A percentile compares a stretch with the other conserved stretches of the same genome.
phyloP scores from a whole-genome alignment of 2,888 invertebrate species.

The Thecophora atra region DNA sequence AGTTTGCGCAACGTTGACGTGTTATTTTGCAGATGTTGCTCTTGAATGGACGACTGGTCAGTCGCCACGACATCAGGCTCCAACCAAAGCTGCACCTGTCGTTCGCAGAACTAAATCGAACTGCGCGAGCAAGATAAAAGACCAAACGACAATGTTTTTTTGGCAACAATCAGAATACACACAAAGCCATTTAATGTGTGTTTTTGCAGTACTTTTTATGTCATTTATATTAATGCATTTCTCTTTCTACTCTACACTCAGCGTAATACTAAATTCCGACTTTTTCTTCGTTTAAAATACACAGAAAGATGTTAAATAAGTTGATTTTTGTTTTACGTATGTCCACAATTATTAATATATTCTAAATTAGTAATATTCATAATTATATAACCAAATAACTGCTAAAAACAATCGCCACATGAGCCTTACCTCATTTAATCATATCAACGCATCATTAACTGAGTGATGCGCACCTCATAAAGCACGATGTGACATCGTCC shows the following conservation, averaged over 20 bases:
- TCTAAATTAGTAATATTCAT: too few species aligned
- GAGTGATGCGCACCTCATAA: too few species aligned
- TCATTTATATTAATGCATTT: neutral
- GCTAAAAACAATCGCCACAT: too few species aligned
- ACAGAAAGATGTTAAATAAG: neutral
- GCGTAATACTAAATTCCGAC: too few species aligned
- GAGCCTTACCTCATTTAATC: too few species aligned
- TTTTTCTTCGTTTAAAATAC: too few species aligned
- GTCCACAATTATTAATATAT: neutral
- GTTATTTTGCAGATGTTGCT: neutral
- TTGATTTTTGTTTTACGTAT: neutral
- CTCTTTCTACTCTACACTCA: too few species aligned
- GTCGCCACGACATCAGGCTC: neutral
- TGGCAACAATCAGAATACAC: neutral
- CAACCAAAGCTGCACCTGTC: neutral
- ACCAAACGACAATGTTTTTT: neutral
- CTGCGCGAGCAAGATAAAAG: neutral
- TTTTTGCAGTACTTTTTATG: neutral
- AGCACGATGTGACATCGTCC: too few species aligned
- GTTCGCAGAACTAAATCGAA: constrained; percentile 10
- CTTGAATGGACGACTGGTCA: neutral
- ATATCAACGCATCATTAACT: too few species aligned
- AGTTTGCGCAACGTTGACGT: neutral
- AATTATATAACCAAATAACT: too few species aligned
- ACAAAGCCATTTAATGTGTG: neutral